These are phyloP conservation scores for Neria commutata DNA, from an alignment of 2,888 invertebrate genomes.

Conservation along the genomic window DNA sequence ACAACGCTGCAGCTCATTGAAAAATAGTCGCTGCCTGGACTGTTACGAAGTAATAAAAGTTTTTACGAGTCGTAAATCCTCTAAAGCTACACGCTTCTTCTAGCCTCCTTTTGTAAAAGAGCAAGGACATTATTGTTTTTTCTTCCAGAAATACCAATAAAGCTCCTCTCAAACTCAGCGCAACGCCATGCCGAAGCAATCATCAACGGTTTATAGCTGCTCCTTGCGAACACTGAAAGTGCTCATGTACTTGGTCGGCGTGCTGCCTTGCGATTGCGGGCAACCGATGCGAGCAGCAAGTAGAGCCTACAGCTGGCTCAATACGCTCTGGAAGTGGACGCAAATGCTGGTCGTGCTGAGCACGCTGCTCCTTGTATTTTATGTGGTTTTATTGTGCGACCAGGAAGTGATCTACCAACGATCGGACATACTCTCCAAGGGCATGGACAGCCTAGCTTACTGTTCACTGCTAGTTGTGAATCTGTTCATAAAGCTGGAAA, in stretches of 20 bases:
- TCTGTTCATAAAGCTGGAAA: conserved; percentile 26
- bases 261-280: conserved; percentile 34
- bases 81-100: too few species aligned
- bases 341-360: conserved; percentile 14
- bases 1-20: too few species aligned
- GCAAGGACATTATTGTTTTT: too few species aligned
- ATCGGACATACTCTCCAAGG: conserved; percentile 39
- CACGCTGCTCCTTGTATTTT: conserved; percentile 15
- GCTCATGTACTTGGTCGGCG: conserved; percentile 33
- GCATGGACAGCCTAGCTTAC: conserved; percentile 37
- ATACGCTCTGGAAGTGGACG: conserved; percentile 19
- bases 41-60: too few species aligned
- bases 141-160: too few species aligned
- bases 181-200: background rate
- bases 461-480: conserved; percentile 26
- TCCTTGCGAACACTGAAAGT: conserved; percentile 36
- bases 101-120: too few species aligned
- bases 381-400: background rate
- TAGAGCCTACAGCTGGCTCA: background rate
- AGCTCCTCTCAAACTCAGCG: too few species aligned
- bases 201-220: conserved; percentile 23
- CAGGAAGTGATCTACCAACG: conserved; percentile 29
- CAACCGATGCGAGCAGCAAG: conserved; percentile 1
- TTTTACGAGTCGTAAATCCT: too few species aligned
- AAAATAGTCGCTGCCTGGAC: too few species aligned